phyloP scores from a whole-genome alignment of 2,113 vertebrate genomes.

The Chelonoidis abingdonii region DNA sequence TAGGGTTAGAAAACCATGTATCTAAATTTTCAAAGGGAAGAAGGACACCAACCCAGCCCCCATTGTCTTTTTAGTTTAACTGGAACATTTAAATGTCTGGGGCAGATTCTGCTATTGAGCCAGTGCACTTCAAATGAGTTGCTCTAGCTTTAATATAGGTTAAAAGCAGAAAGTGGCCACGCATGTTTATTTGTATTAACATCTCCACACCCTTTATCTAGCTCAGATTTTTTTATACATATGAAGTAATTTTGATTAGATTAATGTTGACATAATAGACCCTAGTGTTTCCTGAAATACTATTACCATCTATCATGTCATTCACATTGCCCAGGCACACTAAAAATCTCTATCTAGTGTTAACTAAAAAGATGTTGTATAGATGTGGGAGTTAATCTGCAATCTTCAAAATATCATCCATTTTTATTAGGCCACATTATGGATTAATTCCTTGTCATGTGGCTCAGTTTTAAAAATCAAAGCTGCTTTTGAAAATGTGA shows the following conservation, averaged over 20 bases:
- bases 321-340: rapidly evolving
- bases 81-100: not conserved
- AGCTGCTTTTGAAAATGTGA: slow-evolving; percentile 25
- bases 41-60: not conserved
- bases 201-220: not conserved
- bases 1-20: rapidly evolving
- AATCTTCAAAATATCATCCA: not conserved
- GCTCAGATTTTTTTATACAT: not conserved
- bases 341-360: not conserved
- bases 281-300: not conserved
- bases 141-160: not conserved
- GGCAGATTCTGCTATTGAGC: not conserved
- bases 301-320: not conserved
- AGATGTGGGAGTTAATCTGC: not conserved
- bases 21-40: not conserved
- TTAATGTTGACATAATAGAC: not conserved
- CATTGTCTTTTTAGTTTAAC: not conserved
- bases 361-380: not conserved
- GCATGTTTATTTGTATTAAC: not conserved
- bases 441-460: not conserved
- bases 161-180: not conserved
- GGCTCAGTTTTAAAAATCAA: not conserved
- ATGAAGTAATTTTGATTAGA: rapidly evolving
- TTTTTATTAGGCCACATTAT: slow-evolving; percentile 19
- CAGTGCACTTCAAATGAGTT: not conserved